phyloP scores from a whole-genome alignment of 2,797 vertebrate species.

The Leptoclinus maculatus region DNA sequence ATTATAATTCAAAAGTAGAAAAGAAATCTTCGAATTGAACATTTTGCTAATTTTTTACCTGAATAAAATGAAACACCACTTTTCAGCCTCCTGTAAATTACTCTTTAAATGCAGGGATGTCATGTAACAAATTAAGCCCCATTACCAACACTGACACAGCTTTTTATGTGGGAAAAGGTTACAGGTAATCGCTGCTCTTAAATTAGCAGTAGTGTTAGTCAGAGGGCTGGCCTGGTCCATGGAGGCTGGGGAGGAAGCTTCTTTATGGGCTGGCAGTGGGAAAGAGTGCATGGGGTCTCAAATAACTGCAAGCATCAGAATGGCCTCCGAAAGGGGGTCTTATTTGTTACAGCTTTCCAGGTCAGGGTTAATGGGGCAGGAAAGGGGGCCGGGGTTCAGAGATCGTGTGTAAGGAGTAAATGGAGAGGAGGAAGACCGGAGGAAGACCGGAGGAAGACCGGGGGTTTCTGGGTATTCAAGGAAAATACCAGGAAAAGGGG shows the following conservation, averaged over 20 bases:
- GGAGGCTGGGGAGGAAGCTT: slow-evolving; percentile 61
- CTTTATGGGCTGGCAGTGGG: slow-evolving; percentile 72
- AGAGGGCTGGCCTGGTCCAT: slow-evolving; percentile 8
- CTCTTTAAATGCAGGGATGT: slow-evolving; percentile 5
- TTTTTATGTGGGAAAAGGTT: slow-evolving; percentile 14
- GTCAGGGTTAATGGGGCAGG: slow-evolving; percentile 68
- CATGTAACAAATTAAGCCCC: not conserved
- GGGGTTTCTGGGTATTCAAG: slow-evolving; percentile 32
- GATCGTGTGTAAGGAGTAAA: slow-evolving; percentile 41
- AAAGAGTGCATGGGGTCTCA: slow-evolving; percentile 65
- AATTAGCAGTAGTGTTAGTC: slow-evolving; percentile 27
- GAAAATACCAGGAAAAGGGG: slow-evolving; percentile 18
- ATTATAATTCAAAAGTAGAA: not conserved
- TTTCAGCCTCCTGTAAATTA: not conserved
- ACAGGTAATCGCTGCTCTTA: slow-evolving; percentile 27
- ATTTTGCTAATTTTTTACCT: not conserved
- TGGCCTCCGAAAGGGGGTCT: slow-evolving; percentile 60
- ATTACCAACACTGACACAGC: slow-evolving; percentile 5
- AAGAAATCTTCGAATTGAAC: not conserved
- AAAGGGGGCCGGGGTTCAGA: slow-evolving; percentile 47
- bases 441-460: not conserved
- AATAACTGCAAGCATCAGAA: slow-evolving; percentile 64
- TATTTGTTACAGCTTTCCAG: slow-evolving; percentile 72
- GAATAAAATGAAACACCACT: not conserved
- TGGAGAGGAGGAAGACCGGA: slow-evolving; percentile 7